These are phyloP conservation scores for Choreutis nemorana DNA, from an alignment of 2,888 invertebrate genomes.

Conservation along the genomic window DNA sequence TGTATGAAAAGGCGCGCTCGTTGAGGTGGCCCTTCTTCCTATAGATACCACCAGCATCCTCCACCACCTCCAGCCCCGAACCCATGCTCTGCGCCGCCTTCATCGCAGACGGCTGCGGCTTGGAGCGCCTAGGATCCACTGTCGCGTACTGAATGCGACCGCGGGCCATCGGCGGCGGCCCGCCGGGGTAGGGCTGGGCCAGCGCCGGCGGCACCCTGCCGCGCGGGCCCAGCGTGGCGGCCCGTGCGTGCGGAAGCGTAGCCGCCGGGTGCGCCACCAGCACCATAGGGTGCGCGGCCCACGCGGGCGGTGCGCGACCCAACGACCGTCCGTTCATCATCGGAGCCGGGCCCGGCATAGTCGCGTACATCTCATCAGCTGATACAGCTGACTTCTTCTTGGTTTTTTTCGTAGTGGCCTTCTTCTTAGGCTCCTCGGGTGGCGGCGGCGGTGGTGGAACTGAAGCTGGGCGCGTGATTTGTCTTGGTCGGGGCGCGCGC, in stretches of 20 bases:
- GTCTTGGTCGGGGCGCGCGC: constrained; percentile 78
- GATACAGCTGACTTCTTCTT: constrained; percentile 67
- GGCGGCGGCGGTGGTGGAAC: constrained; percentile 86
- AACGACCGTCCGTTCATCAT: constrained; percentile 49
- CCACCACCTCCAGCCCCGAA: constrained; percentile 72
- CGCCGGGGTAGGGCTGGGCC: constrained; percentile 48
- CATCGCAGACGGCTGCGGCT: constrained; percentile 68
- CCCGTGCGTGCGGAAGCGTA: constrained; percentile 51
- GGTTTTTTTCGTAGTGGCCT: constrained; percentile 61
- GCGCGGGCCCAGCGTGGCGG: constrained; percentile 62
- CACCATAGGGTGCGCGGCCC: constrained; percentile 54
- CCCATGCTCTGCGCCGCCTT: constrained; percentile 73
- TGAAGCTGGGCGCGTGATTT: constrained; percentile 80
- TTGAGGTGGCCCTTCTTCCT: constrained; percentile 91
- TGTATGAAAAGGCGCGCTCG: constrained; percentile 92
- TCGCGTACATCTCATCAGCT: constrained; percentile 66
- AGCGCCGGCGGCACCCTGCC: constrained; percentile 68
- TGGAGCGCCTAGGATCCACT: constrained; percentile 69
- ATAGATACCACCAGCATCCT: constrained; percentile 78
- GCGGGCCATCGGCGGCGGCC: constrained; percentile 38
- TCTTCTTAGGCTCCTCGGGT: constrained; percentile 71
- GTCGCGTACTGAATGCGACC: constrained; percentile 68
- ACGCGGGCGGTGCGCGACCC: constrained; percentile 52
- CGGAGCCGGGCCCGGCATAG: constrained; percentile 59
- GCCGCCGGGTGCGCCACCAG: constrained; percentile 55